Base-by-base conservation (phyloP, 2,797 vertebrate species). In the Eutrigla gurnardus region DNA sequence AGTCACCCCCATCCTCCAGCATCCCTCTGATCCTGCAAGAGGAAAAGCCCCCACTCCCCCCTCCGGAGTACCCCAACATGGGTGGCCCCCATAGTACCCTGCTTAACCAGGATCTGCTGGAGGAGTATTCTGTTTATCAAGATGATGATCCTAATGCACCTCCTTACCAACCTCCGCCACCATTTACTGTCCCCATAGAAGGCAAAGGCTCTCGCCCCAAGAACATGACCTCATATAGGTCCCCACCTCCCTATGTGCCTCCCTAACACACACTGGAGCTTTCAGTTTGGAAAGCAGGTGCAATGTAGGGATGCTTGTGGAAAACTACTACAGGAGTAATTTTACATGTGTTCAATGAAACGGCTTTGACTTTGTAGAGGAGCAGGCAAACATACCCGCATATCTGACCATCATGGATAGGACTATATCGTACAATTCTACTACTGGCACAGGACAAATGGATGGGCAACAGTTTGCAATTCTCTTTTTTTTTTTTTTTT, bases 201-300 rank as follows among this genome's bases (percentile, higher is more conserved):
- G 97, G 97, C 71, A 99, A 99, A 93, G 97, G 98, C 80, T 98
- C 97, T 54, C 98, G 98, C 55, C 98, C 98, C 81, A 99, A 99
- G 94, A 99, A 99, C 95, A 99, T 99, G 97, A 99, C 97, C 93
- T 94, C 98, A 0, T 99, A 99, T 95, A 96, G 97, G 95, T 99
- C 98, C 50, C 98, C 98, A 33, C 98, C 98, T 2, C 98, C 98
- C 74, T 99, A 99, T 0, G 98, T 99, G 45, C 98, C 98, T 85
- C 98, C 98, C 95, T 99, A 99, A 96, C 81, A 63, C 91, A 87
- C 88, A 90, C 82, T 81, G 80, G 81, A 70, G 90, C 90, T 91
- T 91, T 90, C 82, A 70, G 59, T 86, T 80, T 80, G 87, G 89
- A 89, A 86, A 88, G 83, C 83, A 81, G 86, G 80, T 86, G 81